Evolutionary conservation across 2,113 vertebrate genomes (phyloP).

Genomic region (Triplophysa dalaica): DNA sequence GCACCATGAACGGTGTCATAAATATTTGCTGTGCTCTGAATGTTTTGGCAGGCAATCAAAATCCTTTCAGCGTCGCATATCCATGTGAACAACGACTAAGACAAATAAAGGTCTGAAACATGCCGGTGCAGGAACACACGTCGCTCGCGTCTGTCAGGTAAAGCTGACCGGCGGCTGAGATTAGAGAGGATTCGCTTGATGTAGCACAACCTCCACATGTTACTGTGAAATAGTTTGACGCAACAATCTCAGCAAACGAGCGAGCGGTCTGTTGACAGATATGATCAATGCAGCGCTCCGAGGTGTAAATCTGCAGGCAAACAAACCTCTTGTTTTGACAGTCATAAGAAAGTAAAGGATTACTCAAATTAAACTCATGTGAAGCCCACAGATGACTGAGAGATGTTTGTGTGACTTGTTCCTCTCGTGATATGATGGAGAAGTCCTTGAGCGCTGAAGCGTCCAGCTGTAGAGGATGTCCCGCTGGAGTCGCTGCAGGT

Average conservation of each 20-base stretch:
- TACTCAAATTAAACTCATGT: conserved; percentile 23
- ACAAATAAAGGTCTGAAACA: conserved; percentile 68
- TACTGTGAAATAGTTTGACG: conserved; percentile 70
- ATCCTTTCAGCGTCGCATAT: conserved; percentile 71
- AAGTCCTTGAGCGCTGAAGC: conserved; percentile 63
- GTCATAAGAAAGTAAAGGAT: not conserved
- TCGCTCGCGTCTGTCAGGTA: conserved; percentile 67
- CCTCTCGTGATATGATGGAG: conserved; percentile 46
- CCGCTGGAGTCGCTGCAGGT: conserved; percentile 60
- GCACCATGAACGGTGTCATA: conserved; percentile 71
- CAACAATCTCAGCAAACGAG: conserved; percentile 71
- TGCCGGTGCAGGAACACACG: conserved; percentile 66
- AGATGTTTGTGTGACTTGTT: conserved; percentile 25
- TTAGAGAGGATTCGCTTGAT: conserved; percentile 72
- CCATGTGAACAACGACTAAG: conserved; percentile 67
- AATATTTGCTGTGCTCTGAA: conserved; percentile 78
- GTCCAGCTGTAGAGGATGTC: conserved; percentile 69
- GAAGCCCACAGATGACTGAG: not conserved
- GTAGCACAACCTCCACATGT: conserved; percentile 69
- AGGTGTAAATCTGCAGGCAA: conserved; percentile 54
- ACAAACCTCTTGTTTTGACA: conserved; percentile 20
- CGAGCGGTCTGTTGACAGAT: conserved; percentile 65
- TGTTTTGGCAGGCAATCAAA: conserved; percentile 74
- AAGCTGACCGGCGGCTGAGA: conserved; percentile 71
- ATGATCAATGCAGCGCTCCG: conserved; percentile 58